A percentile compares a stretch with the other conserved stretches of the same genome.
Evolutionary conservation across 2,888 invertebrate genomes (phyloP).

Genomic region (Drosophila prostipennis): DNA sequence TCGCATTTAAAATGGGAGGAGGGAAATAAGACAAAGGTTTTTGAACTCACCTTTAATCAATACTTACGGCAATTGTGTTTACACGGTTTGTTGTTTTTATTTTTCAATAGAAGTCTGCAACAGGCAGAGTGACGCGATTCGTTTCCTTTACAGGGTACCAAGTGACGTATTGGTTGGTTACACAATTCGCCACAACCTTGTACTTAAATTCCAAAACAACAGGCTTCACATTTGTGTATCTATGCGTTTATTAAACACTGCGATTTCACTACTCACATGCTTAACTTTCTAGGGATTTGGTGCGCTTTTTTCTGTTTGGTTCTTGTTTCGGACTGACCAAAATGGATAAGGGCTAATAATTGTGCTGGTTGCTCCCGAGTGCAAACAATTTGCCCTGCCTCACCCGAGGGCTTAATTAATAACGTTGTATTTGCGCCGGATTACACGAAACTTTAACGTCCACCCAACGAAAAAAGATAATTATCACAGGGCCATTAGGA

Average conservation of each 20-base stretch:
- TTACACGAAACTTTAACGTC: conserved; percentile 54
- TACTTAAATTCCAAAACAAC: neutral
- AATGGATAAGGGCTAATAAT: conserved; percentile 59
- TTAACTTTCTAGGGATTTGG: conserved; percentile 11
- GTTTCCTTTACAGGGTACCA: conserved; percentile 4
- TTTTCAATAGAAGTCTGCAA: conserved; percentile 10
- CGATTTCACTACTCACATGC: conserved; percentile 18
- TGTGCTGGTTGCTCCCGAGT: conserved; percentile 43
- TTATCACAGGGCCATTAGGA: conserved; percentile 67
- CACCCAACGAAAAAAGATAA: conserved; percentile 56
- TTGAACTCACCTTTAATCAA: conserved; percentile 28
- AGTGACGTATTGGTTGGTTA: neutral
- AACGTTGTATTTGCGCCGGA: conserved; percentile 57
- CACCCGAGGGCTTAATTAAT: conserved; percentile 69
- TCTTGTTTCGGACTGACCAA: conserved; percentile 17
- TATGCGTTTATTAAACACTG: conserved; percentile 25
- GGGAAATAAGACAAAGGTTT: conserved; percentile 15
- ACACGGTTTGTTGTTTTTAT: neutral
- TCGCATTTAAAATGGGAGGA: neutral
- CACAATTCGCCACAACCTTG: neutral
- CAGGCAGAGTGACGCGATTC: conserved; percentile 13
- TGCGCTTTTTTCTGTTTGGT: conserved; percentile 8
- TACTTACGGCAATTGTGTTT: conserved; percentile 14
- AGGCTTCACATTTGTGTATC: neutral
- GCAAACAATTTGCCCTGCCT: conserved; percentile 30